Evolutionary conservation across 23 tunicate species (phyloP).

Genomic region (Ascidia mentula): DNA sequence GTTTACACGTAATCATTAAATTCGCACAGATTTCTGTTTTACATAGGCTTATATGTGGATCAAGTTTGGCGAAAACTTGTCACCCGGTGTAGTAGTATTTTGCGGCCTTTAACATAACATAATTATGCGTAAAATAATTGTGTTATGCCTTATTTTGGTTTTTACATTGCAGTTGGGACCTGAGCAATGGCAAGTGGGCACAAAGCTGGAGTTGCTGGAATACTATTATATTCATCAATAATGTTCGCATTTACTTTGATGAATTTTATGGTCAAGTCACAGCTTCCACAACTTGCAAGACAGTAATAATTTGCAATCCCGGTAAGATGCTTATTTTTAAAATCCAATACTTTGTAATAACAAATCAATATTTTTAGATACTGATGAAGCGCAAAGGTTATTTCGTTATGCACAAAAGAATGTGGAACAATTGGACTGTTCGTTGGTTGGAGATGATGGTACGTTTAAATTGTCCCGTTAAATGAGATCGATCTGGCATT

Average conservation of each 20-base stretch:
- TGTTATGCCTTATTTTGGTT: no score
- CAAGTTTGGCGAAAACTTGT: no score
- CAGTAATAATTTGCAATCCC: slow-evolving; percentile 36
- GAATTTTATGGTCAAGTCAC: slow-evolving; percentile 17
- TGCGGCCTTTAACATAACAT: no score
- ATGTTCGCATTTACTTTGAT: slow-evolving; percentile 2
- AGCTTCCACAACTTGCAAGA: slow-evolving; percentile 19
- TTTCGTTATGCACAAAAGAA: slow-evolving; percentile 21
- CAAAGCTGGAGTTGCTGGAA: slow-evolving; percentile 16
- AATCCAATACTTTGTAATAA: neutral
- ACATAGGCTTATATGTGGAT: no score
- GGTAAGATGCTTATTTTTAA: slow-evolving; percentile 1
- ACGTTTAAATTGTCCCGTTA: no score
- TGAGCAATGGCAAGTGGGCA: neutral
- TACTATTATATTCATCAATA: slow-evolving; percentile 27
- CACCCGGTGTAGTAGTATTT: neutral
- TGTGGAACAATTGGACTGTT: slow-evolving; percentile 4
- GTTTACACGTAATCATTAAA: no score
- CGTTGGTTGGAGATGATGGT: neutral
- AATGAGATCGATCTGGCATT: no score
- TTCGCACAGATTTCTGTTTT: no score
- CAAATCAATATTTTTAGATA: slow-evolving; percentile 1
- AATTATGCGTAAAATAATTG: no score
- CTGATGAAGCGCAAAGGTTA: slow-evolving; percentile 26
- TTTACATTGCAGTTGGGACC: slow-evolving; percentile 3